Evolutionary conservation across 2,113 vertebrate species (phyloP), one percentile per base, ranked within the genome.

Genomic region (Irena cyanogastra): DNA sequence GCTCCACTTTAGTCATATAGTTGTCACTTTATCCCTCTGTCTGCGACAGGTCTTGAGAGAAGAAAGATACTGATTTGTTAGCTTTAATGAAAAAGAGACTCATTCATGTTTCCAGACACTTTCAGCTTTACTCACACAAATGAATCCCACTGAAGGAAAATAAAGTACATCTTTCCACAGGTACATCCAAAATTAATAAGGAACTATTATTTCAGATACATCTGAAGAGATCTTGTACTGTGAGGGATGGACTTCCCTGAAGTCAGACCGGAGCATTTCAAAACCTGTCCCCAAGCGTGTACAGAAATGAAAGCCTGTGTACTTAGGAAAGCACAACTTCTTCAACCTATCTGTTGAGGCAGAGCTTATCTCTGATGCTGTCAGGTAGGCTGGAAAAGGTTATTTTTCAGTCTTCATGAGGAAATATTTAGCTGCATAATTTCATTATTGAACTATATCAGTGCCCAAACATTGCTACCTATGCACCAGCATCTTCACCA

Each of bases 21-120:
- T 27, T 87, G 93, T 95, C 81, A 82, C 80, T 92, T 94, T 95
- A 92, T 91, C 91, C 66, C 49, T 77, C 87, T 87, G 84, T 68
- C 83, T 92, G 77, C 0, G 0, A 66, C 39, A 90, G 76, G 44
- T 83, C 69, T 86, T 88, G 83, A 44, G 89, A 86, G 90, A 88
- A 72, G 79, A 90, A 80, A 93, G 83, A 56, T 57, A 81, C 33
- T 4, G 16, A 47, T 94, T 94, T 94, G 80, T 69, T 64, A 37
- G 77, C 87, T 91, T 78, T 89, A 77, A 47, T 92, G 94, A 89
- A 94, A 96, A 91, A 72, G 50, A 74, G 39, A 50, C 87, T 87
- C 39, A 42, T 76, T 94, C 37, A 68, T 0, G 1, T 89, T 95
- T 91, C 81, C 78, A 93, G 81, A 52, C 28, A 15, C 59, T 91